Percentiles rank a stretch among this genome's conserved stretches.
phyloP scores from a whole-genome alignment of 1,140 invertebrate genomes.

The Xylocopa sonorina region DNA sequence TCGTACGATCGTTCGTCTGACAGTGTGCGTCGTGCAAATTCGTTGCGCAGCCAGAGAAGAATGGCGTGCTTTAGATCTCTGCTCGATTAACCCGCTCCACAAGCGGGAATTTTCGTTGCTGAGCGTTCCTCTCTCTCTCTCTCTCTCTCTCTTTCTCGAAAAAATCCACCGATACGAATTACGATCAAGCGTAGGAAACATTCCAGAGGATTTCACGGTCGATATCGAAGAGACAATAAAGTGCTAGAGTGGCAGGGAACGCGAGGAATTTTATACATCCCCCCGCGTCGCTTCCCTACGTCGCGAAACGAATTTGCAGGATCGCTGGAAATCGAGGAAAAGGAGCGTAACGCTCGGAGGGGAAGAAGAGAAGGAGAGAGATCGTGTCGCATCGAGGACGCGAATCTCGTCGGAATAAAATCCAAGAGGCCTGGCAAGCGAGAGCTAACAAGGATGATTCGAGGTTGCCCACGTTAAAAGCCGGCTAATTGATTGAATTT shows the following conservation, averaged over 20 bases:
- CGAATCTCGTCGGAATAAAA: slow-evolving; percentile 34
- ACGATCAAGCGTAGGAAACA: no score
- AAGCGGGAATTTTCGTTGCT: no score
- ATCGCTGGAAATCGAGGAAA: neutral
- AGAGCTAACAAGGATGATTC: slow-evolving; percentile 52
- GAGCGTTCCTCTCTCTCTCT: no score
- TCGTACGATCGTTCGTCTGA: slow-evolving; percentile 42
- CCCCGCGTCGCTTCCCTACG: neutral
- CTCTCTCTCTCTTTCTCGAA: no score
- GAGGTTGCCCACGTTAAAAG: slow-evolving; percentile 38
- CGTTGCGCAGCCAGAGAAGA: slow-evolving; percentile 28
- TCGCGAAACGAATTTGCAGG: neutral
- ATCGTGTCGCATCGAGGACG: neutral
- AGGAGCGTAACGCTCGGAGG: neutral
- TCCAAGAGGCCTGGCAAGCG: slow-evolving; percentile 3
- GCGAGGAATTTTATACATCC: slow-evolving; percentile 6
- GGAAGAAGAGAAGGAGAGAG: neutral
- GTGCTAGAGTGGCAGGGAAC: no score
- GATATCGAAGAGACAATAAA: no score
- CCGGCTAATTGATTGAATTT: slow-evolving; percentile 50
- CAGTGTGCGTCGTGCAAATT: slow-evolving; percentile 43
- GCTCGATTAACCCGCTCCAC: neutral
- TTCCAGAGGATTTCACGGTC: no score
- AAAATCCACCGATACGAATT: no score
- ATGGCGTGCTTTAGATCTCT: slow-evolving; percentile 1